These are phyloP conservation scores for Teleopsis dalmanni DNA, from an alignment of 1,140 invertebrate species.

Conservation along the genomic window DNA sequence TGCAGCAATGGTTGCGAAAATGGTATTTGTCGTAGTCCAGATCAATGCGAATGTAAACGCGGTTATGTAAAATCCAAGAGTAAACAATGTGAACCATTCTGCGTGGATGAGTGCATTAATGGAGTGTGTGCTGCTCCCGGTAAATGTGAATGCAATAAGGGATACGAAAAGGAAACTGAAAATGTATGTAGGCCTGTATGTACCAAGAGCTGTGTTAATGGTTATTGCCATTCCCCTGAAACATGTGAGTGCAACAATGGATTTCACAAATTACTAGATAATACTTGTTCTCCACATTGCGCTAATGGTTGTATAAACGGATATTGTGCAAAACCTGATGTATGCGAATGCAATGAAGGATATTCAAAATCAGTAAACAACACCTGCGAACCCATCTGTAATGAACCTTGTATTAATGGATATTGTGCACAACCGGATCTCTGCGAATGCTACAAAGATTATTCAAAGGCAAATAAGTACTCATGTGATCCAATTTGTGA, in stretches of 20 bases:
- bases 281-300: constrained; percentile 50
- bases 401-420: constrained; percentile 43
- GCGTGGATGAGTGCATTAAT: constrained; percentile 15
- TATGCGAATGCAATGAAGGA: constrained; percentile 42
- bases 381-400: constrained; percentile 1
- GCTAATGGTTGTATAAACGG: constrained; percentile 48
- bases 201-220: constrained; percentile 32
- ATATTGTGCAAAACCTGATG: constrained; percentile 48
- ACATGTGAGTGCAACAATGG: constrained; percentile 35
- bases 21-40: constrained; percentile 44
- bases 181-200: constrained; percentile 47
- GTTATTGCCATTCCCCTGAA: constrained; percentile 45
- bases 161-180: background rate
- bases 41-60: constrained; percentile 51
- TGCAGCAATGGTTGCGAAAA: constrained; percentile 16
- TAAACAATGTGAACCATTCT: constrained; percentile 43
- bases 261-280: background rate
- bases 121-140: background rate
- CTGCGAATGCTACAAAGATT: constrained; percentile 22
- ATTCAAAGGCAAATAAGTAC: background rate
- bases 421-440: constrained; percentile 45
- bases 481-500: background rate
- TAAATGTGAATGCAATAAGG: background rate
- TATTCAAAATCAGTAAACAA: background rate
- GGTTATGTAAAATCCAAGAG: constrained; percentile 49